Conservation (phyloP, 2,113 vertebrate genomes). For the Machaerirhynchus nigripectus region DNA sequence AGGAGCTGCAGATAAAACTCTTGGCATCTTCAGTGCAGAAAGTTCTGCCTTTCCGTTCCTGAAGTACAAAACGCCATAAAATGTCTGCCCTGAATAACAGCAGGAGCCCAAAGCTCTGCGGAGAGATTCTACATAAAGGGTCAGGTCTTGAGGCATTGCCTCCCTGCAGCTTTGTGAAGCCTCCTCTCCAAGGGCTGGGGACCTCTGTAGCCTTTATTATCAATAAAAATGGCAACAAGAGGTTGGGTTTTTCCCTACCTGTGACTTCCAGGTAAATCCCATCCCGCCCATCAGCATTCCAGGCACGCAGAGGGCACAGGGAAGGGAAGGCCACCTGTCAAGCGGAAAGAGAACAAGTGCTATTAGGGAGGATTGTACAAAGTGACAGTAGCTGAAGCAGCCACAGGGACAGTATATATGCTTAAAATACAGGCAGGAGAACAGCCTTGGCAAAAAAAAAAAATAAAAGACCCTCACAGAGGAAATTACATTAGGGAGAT, state of each 20-base stretch:
- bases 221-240: background rate
- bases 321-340: conserved; percentile 27
- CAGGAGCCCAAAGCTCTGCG: background rate
- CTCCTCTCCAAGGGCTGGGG: background rate
- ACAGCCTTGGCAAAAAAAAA: background rate
- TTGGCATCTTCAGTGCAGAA: background rate
- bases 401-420: background rate
- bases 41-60: background rate
- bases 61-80: background rate
- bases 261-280: background rate
- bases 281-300: background rate
- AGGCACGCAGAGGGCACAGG: background rate
- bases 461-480: background rate
- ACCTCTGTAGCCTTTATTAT: background rate
- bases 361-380: conserved; percentile 18
- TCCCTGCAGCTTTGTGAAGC: background rate
- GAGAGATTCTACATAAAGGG: background rate
- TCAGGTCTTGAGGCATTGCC: background rate
- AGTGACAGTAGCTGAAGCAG: conserved; percentile 22
- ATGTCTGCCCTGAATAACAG: background rate
- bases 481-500: background rate
- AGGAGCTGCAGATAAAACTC: background rate
- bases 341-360: conserved; percentile 27
- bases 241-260: background rate
- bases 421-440: conserved; percentile 6